Percentiles rank a stretch among this genome's conserved stretches.
These are phyloP conservation scores for Thecophora atra DNA, from an alignment of 2,888 invertebrate genomes.

Conservation along the genomic window DNA sequence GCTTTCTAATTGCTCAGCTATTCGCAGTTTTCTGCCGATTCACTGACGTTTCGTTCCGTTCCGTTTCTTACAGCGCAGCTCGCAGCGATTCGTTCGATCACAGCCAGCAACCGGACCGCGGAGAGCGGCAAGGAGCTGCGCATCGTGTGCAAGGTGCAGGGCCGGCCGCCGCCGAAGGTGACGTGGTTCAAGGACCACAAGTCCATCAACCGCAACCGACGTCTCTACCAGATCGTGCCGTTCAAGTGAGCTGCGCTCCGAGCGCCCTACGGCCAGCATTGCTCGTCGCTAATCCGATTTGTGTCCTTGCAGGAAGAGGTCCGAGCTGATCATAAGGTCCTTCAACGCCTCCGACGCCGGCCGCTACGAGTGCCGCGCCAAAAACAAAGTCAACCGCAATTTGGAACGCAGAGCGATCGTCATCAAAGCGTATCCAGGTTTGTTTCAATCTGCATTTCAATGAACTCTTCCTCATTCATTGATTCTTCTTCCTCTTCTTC, in stretches of 20 bases:
- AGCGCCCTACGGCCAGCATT: neutral
- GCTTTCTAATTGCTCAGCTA: neutral
- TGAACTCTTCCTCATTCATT: neutral
- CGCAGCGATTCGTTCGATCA: conserved; percentile 65
- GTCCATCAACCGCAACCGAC: conserved; percentile 68
- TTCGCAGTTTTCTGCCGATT: neutral
- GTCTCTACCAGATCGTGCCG: conserved; percentile 64
- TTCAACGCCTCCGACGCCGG: conserved; percentile 80
- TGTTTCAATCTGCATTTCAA: conserved; percentile 43
- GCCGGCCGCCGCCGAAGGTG: conserved; percentile 82
- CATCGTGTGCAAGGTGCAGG: conserved; percentile 79
- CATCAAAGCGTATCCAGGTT: conserved; percentile 64
- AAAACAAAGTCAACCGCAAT: conserved; percentile 66
- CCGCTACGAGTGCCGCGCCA: conserved; percentile 83
- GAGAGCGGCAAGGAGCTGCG: conserved; percentile 70
- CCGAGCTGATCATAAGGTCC: conserved; percentile 82
- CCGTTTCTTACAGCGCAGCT: conserved; percentile 65
- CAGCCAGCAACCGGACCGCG: conserved; percentile 57
- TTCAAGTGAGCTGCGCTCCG: conserved; percentile 58
- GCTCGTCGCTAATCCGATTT: conserved; percentile 24
- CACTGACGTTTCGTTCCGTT: conserved; percentile 39
- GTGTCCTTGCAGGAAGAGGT: conserved; percentile 76
- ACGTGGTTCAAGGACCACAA: conserved; percentile 83
- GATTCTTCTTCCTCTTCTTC: conserved; percentile 21
- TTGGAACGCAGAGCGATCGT: conserved; percentile 62